Evolutionary conservation across 2,888 invertebrate species (phyloP).

Genomic region (Andrena camellia): DNA sequence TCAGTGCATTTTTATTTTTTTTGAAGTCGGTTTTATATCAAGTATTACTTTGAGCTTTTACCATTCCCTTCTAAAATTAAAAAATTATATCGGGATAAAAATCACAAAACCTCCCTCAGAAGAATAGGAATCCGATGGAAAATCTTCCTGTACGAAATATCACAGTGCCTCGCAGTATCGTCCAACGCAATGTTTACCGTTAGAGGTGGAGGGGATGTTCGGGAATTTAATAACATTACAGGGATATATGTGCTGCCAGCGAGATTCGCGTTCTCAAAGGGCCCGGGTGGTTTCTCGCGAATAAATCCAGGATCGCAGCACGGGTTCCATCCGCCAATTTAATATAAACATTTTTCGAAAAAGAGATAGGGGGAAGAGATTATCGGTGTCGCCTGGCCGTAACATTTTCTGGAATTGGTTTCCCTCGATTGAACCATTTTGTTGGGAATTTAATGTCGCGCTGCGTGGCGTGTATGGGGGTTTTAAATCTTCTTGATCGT

Average conservation of each 20-base stretch:
- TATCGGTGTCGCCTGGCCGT: not conserved
- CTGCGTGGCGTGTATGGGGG: not conserved
- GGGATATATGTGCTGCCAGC: not conserved
- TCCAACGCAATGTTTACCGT: not conserved
- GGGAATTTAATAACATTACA: conserved; percentile 10
- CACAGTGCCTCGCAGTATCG: not conserved
- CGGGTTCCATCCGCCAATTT: not conserved
- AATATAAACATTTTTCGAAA: conserved; percentile 13
- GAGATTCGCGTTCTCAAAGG: conserved; percentile 1
- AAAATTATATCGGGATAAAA: not conserved
- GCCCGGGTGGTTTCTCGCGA: not conserved
- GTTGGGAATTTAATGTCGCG: conserved; percentile 21
- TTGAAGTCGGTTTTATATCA: too few relatives aligned
- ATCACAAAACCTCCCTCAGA: not conserved
- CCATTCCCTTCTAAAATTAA: too few relatives aligned
- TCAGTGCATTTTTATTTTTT: too few relatives aligned
- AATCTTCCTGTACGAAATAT: not conserved
- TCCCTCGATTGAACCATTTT: conserved; percentile 7
- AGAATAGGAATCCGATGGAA: not conserved
- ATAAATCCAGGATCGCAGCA: not conserved
- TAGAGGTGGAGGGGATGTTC: not conserved
- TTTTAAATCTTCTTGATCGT: conserved; percentile 9
- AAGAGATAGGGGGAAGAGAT: not conserved
- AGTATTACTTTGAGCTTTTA: too few relatives aligned
- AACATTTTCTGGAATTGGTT: conserved; percentile 26